Base-by-base conservation (phyloP, 2,888 invertebrate genomes). In the Drosophila acutilabella region DNA sequence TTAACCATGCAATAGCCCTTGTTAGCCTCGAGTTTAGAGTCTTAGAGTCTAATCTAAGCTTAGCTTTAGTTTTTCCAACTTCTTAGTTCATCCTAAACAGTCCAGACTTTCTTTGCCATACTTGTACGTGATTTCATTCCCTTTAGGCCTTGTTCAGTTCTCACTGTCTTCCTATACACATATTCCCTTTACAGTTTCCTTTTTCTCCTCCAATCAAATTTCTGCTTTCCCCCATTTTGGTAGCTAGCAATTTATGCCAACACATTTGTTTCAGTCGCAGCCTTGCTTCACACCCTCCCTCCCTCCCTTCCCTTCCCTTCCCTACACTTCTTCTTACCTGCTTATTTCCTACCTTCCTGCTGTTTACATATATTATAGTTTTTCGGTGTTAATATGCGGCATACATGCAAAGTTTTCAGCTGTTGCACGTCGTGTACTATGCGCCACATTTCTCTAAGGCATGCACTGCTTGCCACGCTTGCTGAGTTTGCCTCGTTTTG, bases 351-450 rank as follows among this genome's bases (percentile, higher is more conserved):
- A 44, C 30, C 42, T 53, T 42, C 30, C 66, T 23, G 38, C 53
- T 72, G 84, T 73, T 48, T 36, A 51, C 51, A 51, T 44, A 20
- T 36, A 36, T 56, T 44, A 44, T 85, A 82, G 86, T 77, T 77
- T 74, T 85, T 84, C 73, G 80, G 68, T 75, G 83, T 82, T 84
- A 84, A 84, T 84, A 84, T 84, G 80, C 83, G 72, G 80, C 71
- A 73, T 88, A 82, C 83, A 84, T 88, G 83, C 88, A 88, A 84
- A 88, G 78, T 86, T 83, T 69, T 79, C 75, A 76, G 78, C 75
- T 76, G 78, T 78, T 76, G 75, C 75, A 62, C 68, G 68, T 58
- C 40, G 64, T 42, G 54, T 10, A 18, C n/a, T 14, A 50, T 10
- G 40, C 65, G 67, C 47, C 33, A 54, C 48, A 47, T 26, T 41